Evolutionary conservation across 2,113 vertebrate species (phyloP).

Genomic region (Clarias magur): DNA sequence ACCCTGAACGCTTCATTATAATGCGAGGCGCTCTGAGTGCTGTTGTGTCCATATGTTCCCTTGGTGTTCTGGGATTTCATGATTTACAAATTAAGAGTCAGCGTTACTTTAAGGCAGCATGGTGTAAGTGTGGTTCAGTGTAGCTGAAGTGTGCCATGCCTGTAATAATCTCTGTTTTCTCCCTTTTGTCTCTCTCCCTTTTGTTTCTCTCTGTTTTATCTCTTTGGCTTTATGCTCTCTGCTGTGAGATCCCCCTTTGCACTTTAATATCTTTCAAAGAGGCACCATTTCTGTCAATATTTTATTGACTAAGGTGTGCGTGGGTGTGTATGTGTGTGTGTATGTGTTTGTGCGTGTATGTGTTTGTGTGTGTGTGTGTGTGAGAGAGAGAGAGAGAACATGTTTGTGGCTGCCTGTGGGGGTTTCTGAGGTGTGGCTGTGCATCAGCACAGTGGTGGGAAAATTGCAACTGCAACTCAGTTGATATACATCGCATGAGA

Average conservation of each 20-base stretch:
- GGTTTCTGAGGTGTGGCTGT: constrained; percentile 14
- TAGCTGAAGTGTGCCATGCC: constrained; percentile 20
- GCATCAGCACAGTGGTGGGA: not conserved
- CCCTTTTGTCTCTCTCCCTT: constrained; percentile 8
- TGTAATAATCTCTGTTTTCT: not conserved
- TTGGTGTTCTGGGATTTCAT: not conserved
- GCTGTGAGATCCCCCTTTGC: constrained; percentile 27
- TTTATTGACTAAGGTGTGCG: constrained; percentile 24
- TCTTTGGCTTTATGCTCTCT: constrained; percentile 21
- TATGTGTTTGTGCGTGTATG: not conserved
- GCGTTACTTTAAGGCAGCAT: not conserved
- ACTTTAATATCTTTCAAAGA: constrained; percentile 45
- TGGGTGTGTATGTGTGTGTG: constrained; percentile 26
- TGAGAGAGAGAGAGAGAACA: not conserved
- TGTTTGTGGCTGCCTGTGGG: constrained; percentile 5
- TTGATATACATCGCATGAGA: not conserved
- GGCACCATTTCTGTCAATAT: constrained; percentile 38
- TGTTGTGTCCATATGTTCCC: not conserved
- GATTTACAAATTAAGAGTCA: constrained; percentile 24
- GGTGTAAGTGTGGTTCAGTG: not conserved
- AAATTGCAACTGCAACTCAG: constrained; percentile 3
- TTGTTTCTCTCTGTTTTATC: constrained; percentile 32
- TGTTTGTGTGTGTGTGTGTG: not conserved
- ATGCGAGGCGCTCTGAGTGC: not conserved
- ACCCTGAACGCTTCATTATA: not conserved